Evolutionary conservation across 2,888 invertebrate genomes (phyloP), one percentile per base, ranked within the genome.

Genomic region (Calameuta filiformis): DNA sequence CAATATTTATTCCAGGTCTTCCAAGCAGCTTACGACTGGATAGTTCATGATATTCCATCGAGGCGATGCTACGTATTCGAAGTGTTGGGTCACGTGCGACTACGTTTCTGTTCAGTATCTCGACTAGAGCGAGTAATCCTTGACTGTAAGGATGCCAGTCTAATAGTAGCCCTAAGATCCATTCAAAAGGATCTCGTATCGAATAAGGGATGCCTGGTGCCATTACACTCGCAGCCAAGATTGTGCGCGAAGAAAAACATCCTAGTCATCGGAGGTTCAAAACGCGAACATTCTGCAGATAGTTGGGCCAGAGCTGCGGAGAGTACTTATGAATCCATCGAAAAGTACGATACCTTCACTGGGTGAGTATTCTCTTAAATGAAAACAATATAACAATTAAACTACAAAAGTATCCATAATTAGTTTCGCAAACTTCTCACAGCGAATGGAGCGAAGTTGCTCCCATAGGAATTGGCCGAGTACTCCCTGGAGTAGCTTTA

Each of bases 221-320:
- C 96, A 33, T 91, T 97, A 83, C 93, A 94, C 31, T 96, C 95
- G 37, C 95, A 95, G 88, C 98, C 98, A 0, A 94, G 98, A 11
- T 94, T 96, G 83, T 95, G 97, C 89, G 97, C 98, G 0, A 96
- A 97, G 82, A 97, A 97, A 90, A 95, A 96, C 88, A 95, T 98
- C 81, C 95, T 97, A 87, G 95, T 98, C 73, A 96, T 97, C 81
- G 98, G 98, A 35, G 98, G 98, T 23, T 97, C 96, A 1, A 95
- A 96, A 86, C 94, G 97, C 75, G 96, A 97, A 92, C 93, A 95
- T 75, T 92, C 92, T 3, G 93, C 94, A 23, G 94, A 94, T 73
- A 94, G 95, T 79, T 95, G 96, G 94, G 94, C 96, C 89, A 90
- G 93, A 87, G 94, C 96, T 85, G 93, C 95, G 79, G 98, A 98